Evolutionary conservation across 1,140 invertebrate species (phyloP).

Genomic region (Apis cerana): DNA sequence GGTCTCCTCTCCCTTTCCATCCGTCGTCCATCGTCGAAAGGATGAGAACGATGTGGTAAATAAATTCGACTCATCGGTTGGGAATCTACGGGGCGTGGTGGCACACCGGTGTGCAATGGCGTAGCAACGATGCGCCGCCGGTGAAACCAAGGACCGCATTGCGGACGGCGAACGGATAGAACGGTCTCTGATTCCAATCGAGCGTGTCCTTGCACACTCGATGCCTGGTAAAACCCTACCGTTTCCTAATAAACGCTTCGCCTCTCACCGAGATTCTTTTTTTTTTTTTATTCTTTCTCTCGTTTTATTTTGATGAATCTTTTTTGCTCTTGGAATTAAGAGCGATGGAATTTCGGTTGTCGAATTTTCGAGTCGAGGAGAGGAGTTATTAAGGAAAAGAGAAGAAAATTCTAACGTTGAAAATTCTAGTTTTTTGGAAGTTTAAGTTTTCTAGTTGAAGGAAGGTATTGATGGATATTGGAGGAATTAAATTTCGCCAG

Average conservation of each 20-base stretch:
- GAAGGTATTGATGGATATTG: too few relatives aligned
- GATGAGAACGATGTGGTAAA: constrained; percentile 27
- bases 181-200: constrained; percentile 29
- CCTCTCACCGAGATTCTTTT: neutral
- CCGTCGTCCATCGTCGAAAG: neutral
- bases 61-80: constrained; percentile 41
- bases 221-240: neutral
- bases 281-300: neutral
- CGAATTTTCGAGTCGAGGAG: too few relatives aligned
- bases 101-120: constrained; percentile 18
- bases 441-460: too few relatives aligned
- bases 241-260: neutral
- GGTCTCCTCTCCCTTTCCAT: too few relatives aligned
- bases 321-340: too few relatives aligned
- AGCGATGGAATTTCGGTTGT: too few relatives aligned
- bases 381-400: too few relatives aligned
- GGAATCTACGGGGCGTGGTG: constrained; percentile 28
- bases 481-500: too few relatives aligned
- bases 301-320: too few relatives aligned
- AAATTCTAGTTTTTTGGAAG: too few relatives aligned
- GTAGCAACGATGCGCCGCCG: constrained; percentile 33
- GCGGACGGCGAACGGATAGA: constrained; percentile 26
- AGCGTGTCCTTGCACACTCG: neutral
- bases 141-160: constrained; percentile 43
- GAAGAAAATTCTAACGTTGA: too few relatives aligned